Conservation (phyloP, 2,888 invertebrate species). For the Chrysotoxum bicinctum region DNA sequence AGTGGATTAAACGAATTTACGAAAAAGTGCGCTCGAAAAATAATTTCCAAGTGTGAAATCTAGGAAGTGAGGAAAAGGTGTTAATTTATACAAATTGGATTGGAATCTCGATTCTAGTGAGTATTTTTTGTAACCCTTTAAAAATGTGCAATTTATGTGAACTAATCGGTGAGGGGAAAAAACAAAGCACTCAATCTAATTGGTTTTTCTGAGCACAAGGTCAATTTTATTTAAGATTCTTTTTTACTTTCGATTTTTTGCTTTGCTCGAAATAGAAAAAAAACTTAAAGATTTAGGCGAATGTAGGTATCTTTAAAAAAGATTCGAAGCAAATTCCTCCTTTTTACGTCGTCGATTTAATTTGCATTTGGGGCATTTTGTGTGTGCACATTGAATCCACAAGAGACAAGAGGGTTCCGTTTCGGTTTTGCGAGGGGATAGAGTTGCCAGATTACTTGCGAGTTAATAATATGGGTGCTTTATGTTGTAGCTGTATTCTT, state of each 20-base stretch:
- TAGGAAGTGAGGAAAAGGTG: slow-evolving; percentile 34
- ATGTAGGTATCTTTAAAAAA: slow-evolving; percentile 21
- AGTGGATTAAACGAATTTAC: slow-evolving; percentile 13
- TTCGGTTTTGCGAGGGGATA: neutral
- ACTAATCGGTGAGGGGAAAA: neutral
- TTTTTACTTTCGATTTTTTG: slow-evolving; percentile 63
- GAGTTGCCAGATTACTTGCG: slow-evolving; percentile 47
- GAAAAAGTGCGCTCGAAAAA: slow-evolving; percentile 6
- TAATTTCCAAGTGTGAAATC: neutral
- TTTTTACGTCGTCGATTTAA: slow-evolving; percentile 50
- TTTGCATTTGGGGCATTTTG: slow-evolving; percentile 64
- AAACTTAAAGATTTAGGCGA: neutral
- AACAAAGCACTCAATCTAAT: slow-evolving; percentile 1
- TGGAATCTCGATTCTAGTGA: slow-evolving; percentile 35
- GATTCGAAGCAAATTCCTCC: slow-evolving; percentile 19
- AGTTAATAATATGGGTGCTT: neutral
- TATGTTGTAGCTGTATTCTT: slow-evolving; percentile 26
- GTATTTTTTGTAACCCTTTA: neutral
- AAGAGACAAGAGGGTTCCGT: slow-evolving; percentile 62
- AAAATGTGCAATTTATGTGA: slow-evolving; percentile 4
- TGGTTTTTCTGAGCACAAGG: slow-evolving; percentile 47
- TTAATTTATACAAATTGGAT: slow-evolving; percentile 42
- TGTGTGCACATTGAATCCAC: slow-evolving; percentile 60
- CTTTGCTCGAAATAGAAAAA: neutral
- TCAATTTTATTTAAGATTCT: slow-evolving; percentile 49